A percentile compares a stretch with the other conserved stretches of the same genome.
Evolutionary conservation across 1,140 invertebrate species (phyloP).

Genomic region (Hycleus phaleratus): DNA sequence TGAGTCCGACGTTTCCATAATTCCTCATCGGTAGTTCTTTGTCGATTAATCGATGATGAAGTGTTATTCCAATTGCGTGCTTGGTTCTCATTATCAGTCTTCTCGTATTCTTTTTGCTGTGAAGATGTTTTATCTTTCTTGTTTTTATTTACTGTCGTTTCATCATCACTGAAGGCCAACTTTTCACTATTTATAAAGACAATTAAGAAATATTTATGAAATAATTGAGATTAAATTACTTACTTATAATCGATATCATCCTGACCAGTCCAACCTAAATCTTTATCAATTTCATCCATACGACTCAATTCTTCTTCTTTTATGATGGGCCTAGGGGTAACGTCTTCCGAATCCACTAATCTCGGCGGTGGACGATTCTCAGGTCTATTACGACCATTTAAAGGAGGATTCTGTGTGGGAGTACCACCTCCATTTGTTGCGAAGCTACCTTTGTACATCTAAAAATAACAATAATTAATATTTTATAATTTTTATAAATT

Average conservation of each 20-base stretch:
- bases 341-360: constrained; percentile 44
- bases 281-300: constrained; percentile 83
- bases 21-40: constrained; percentile 53
- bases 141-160: constrained; percentile 40
- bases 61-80: constrained; percentile 28
- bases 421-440: constrained; percentile 31
- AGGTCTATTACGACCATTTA: constrained; percentile 13
- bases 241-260: constrained; percentile 92
- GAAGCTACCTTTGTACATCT: constrained; percentile 34
- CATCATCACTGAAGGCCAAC: constrained; percentile 88
- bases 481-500: neutral
- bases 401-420: constrained; percentile 22
- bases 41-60: constrained; percentile 20
- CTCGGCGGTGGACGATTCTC: constrained; percentile 32
- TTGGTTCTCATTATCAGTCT: constrained; percentile 40
- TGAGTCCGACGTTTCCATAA: constrained; percentile 64
- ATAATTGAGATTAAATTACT: constrained; percentile 29
- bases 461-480: neutral
- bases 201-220: constrained; percentile 27
- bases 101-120: constrained; percentile 32
- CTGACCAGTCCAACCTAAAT: constrained; percentile 83
- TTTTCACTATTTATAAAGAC: constrained; percentile 59
- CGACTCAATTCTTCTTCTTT: constrained; percentile 85
- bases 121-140: neutral
- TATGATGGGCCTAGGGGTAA: constrained; percentile 70